These are phyloP conservation scores for Pampus argenteus DNA, from an alignment of 2,797 vertebrate genomes.

Conservation along the genomic window DNA sequence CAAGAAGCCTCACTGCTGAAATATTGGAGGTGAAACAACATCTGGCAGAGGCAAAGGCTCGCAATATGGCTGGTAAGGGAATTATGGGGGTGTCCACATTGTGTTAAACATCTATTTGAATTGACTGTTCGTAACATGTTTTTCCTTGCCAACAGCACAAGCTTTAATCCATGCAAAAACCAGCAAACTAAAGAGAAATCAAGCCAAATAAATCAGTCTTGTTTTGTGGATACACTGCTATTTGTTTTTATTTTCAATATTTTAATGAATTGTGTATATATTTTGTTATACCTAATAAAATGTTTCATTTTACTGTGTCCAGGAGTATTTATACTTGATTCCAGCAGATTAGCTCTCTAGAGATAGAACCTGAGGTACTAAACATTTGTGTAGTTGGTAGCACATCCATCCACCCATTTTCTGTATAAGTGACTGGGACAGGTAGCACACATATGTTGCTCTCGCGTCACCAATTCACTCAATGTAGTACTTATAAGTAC, in stretches of 20 bases:
- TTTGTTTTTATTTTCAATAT: neutral
- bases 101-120: neutral
- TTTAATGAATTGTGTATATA: neutral
- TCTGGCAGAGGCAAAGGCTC: slow-evolving; percentile 45
- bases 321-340: neutral
- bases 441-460: too few relatives aligned
- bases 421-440: too few relatives aligned
- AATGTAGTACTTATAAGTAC: neutral
- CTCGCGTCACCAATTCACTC: neutral
- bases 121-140: neutral
- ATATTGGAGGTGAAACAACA: slow-evolving; percentile 49
- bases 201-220: slow-evolving; percentile 10
- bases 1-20: slow-evolving; percentile 44
- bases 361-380: neutral
- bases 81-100: neutral
- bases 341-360: neutral
- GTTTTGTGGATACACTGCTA: neutral
- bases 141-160: slow-evolving; percentile 54
- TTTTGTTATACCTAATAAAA: slow-evolving; percentile 49
- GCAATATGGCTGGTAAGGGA: slow-evolving; percentile 52
- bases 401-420: neutral
- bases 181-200: slow-evolving; percentile 42
- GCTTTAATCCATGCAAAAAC: slow-evolving; percentile 7
- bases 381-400: neutral
- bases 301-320: slow-evolving; percentile 9